These are phyloP conservation scores for Pogonognathellus flavescens DNA, from an alignment of 1,140 invertebrate species.

Conservation along the genomic window DNA sequence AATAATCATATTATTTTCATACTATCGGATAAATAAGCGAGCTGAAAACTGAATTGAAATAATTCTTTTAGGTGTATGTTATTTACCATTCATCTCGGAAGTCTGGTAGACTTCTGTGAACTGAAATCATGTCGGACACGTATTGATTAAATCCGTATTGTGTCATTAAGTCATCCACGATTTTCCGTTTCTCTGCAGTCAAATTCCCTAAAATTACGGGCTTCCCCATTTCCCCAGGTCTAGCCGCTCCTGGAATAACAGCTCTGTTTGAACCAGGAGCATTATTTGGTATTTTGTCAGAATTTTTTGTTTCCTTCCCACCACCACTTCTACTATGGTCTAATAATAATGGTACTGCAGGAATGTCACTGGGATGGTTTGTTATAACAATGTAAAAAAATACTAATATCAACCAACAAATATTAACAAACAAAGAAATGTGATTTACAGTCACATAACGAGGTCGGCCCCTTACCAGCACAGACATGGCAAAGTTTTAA, in stretches of 20 bases:
- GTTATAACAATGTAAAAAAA: background rate
- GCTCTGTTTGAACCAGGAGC: background rate
- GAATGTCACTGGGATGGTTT: background rate
- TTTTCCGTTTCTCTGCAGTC: background rate
- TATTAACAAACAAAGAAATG: background rate
- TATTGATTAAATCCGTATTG: slow-evolving; percentile 52
- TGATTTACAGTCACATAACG: background rate
- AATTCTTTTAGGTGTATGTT: too few relatives aligned
- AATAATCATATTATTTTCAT: background rate
- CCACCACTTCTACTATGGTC: background rate
- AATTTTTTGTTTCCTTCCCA: too few relatives aligned
- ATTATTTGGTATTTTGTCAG: too few relatives aligned
- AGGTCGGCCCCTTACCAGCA: background rate
- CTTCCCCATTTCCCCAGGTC: slow-evolving; percentile 6
- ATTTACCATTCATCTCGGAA: slow-evolving; percentile 12
- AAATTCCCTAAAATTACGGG: background rate
- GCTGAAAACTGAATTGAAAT: background rate
- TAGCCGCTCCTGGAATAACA: background rate
- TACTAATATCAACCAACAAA: background rate
- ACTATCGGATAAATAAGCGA: background rate
- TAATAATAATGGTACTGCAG: background rate
- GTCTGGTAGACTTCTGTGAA: slow-evolving; percentile 20
- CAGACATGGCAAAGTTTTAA: too few relatives aligned
- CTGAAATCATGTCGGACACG: slow-evolving; percentile 21
- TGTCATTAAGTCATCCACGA: slow-evolving; percentile 18